Evolutionary conservation across 1,140 invertebrate genomes (phyloP).

Genomic region (Atopsyche davidsoni): DNA sequence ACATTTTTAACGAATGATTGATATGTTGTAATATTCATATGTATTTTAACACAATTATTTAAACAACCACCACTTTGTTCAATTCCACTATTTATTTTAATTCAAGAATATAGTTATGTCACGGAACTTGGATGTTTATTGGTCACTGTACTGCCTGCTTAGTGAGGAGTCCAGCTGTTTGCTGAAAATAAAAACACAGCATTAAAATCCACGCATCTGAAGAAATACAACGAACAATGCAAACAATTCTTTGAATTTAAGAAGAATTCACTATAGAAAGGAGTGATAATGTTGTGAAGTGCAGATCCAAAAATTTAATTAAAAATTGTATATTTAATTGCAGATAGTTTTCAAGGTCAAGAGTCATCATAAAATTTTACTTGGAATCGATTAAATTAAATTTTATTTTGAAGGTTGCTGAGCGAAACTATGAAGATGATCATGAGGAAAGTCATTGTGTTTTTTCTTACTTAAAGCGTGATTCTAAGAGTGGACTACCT

Average conservation of each 20-base stretch:
- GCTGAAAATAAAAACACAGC: constrained; percentile 43
- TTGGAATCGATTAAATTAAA: too few relatives aligned
- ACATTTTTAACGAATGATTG: constrained; percentile 20
- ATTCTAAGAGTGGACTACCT: constrained; percentile 44
- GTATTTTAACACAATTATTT: neutral
- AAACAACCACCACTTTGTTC: neutral
- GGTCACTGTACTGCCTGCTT: constrained; percentile 17
- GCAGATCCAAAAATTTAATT: too few relatives aligned
- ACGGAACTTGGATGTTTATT: constrained; percentile 5
- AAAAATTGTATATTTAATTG: too few relatives aligned
- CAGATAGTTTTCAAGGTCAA: too few relatives aligned
- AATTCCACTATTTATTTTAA: neutral
- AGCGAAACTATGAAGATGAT: too few relatives aligned
- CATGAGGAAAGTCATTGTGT: neutral
- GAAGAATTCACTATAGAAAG: too few relatives aligned
- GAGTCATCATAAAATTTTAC: too few relatives aligned
- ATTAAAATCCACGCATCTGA: constrained; percentile 3
- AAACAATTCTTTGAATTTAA: neutral
- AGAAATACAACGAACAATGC: constrained; percentile 8
- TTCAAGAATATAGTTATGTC: neutral
- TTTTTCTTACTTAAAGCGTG: constrained; percentile 36
- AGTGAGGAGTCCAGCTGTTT: constrained; percentile 67
- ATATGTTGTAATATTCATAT: constrained; percentile 4
- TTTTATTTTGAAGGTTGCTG: too few relatives aligned
- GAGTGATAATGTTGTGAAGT: too few relatives aligned